Base-by-base conservation (phyloP, 2,113 vertebrate genomes). In the Lipophrys pholis region DNA sequence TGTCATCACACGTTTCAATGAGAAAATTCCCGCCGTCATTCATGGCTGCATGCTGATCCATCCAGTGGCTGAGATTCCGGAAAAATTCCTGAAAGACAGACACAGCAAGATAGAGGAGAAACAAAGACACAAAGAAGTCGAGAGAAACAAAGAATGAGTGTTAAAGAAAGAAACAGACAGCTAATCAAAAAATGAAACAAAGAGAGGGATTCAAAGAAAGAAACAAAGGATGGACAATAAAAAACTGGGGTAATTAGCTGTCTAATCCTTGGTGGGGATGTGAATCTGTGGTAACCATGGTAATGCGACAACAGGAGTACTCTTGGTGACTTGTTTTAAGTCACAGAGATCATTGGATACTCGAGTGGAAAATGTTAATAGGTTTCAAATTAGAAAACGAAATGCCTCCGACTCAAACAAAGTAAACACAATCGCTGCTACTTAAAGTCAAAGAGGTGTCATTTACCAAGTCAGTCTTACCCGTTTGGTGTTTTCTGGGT, bases 11-110 rank as follows among this genome's bases (percentile, higher is more conserved):
- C 0, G 97, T 98, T 89, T 99, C 97, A 42, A 99, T 99, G 0
- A 99, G 95, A 79, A 99, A 99, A 90, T 98, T 99, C 67, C 97
- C 98, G 5, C 97, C 96, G 46, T 99, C 97, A 7, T 99, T 99
- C 97, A 99, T 98, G 71, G 95, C 91, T n/a, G 95, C 90, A 49
- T 99, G 98, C 75, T 97, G 96, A 77, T 99, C 96, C 76, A 98
- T 98, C 97, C 92, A 94, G 78, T 92, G 92, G 55, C 90, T 89
- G 63, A 94, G 93, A 77, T 89, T 91, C 69, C 89, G 82, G 78
- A 94, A 94, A 78, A 94, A 94, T 71, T 94, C 93, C 97, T 94
- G 83, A 4, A 63, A 35, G 7, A 79, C 41, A 66, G 9, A 55
- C 7, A 59, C 57, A 76, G 55, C 66, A 48, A 69, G 39, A 59